Evolutionary conservation across 2,888 invertebrate species (phyloP).

Genomic region (Electrophaes corylata): DNA sequence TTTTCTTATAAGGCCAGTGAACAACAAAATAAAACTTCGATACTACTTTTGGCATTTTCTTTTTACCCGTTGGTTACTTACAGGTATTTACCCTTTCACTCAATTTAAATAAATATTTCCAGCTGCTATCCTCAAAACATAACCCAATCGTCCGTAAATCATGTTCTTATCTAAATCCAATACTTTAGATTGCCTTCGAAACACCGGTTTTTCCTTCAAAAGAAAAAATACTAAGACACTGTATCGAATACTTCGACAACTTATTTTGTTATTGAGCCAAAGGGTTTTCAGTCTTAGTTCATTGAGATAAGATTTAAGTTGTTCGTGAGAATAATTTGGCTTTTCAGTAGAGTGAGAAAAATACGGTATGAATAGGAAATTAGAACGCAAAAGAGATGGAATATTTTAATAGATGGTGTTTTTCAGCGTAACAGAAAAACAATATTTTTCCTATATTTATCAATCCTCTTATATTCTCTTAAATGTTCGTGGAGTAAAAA

Average conservation of each 20-base stretch:
- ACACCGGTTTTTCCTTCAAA: constrained; percentile 52
- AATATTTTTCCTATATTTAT: constrained; percentile 25
- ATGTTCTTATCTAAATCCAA: constrained; percentile 70
- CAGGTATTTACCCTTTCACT: constrained; percentile 6
- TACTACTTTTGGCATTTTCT: too few species aligned
- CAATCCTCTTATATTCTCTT: constrained; percentile 18
- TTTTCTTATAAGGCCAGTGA: too few species aligned
- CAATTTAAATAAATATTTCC: constrained; percentile 41
- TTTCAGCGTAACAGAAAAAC: constrained; percentile 43
- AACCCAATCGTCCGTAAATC: constrained; percentile 67
- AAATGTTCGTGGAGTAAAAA: constrained; percentile 23
- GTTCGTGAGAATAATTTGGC: constrained; percentile 38
- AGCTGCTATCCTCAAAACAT: constrained; percentile 50
- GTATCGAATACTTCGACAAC: constrained; percentile 58
- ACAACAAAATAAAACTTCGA: too few species aligned
- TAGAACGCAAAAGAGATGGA: constrained; percentile 64
- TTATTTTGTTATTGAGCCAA: constrained; percentile 21
- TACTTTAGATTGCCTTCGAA: constrained; percentile 64
- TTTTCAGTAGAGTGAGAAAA: constrained; percentile 50
- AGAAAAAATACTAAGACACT: constrained; percentile 55
- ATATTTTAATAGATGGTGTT: constrained; percentile 68
- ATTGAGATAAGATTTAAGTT: constrained; percentile 31
- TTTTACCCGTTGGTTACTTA: neutral
- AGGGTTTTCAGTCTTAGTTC: constrained; percentile 38
- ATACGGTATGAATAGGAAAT: constrained; percentile 71